A percentile compares a stretch with the other conserved stretches of the same genome.
Conservation (phyloP, 2,113 vertebrate species). For the Xiphophorus couchianus region DNA sequence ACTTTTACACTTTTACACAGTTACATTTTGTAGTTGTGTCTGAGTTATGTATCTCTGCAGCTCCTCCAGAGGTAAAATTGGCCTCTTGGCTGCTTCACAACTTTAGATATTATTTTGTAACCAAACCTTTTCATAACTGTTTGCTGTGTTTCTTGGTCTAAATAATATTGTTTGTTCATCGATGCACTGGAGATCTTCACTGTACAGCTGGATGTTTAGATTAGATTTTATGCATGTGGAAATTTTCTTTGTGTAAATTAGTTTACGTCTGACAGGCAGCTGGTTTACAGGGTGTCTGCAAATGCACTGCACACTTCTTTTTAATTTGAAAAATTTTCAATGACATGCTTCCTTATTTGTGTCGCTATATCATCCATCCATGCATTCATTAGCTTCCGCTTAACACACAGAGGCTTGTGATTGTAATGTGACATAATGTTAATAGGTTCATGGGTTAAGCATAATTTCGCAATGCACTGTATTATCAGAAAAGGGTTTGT, state of each 20-base stretch:
- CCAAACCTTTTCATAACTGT: background rate
- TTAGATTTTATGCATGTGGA: too few relatives aligned
- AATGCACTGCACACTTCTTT: background rate
- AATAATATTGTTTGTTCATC: too few relatives aligned
- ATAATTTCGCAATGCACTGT: background rate
- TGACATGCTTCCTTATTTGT: background rate
- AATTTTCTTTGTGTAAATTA: too few relatives aligned
- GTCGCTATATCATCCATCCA: too few relatives aligned
- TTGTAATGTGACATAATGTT: background rate
- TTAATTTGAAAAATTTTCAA: background rate
- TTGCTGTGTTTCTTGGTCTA: background rate
- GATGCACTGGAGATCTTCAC: background rate
- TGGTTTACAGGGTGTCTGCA: background rate
- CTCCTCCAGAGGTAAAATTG: background rate
- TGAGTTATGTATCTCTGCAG: too few relatives aligned
- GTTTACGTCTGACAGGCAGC: too few relatives aligned
- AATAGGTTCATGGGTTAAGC: background rate
- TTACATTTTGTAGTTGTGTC: background rate
- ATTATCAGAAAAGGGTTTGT: background rate
- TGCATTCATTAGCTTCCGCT: too few relatives aligned
- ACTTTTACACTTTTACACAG: background rate
- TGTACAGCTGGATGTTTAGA: too few relatives aligned
- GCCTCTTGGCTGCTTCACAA: background rate
- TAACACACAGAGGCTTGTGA: background rate
- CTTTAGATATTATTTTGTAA: background rate